Evolutionary conservation across 92 coral and sea anemone species (phyloP).

Genomic region (Anthopleura xanthogrammica): DNA sequence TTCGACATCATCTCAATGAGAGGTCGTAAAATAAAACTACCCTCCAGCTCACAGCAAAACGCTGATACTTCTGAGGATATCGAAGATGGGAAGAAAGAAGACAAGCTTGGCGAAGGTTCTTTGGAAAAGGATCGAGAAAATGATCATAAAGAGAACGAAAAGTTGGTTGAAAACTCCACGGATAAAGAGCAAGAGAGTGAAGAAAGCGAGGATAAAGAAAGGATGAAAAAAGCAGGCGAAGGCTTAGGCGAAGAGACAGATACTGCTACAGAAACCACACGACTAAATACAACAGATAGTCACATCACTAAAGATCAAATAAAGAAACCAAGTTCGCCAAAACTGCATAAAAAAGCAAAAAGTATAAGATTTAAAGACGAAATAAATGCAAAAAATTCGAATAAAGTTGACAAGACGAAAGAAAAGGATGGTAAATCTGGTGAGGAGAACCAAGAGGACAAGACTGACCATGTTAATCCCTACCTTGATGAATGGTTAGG

Average conservation of each 20-base stretch:
- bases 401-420: conserved; percentile 20
- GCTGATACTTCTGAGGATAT: neutral
- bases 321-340: conserved; percentile 30
- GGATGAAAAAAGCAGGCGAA: neutral
- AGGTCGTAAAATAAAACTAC: conserved; percentile 22
- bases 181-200: conserved; percentile 13
- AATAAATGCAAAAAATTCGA: conserved; percentile 22
- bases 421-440: conserved; percentile 34
- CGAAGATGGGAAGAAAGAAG: conserved; percentile 7
- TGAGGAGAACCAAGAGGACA: conserved; percentile 43
- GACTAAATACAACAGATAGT: neutral
- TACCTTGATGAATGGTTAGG: conserved; percentile 86
- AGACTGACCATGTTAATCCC: conserved; percentile 62
- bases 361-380: conserved; percentile 68
- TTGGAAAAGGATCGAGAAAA: neutral
- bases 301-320: conserved; percentile 22
- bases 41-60: neutral
- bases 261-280: neutral
- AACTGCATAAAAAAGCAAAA: conserved; percentile 46
- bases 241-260: neutral
- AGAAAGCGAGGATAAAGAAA: conserved; percentile 15
- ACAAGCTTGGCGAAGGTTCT: neutral
- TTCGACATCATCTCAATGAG: conserved; percentile 59
- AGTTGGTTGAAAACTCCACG: neutral
- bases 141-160: neutral